These are phyloP conservation scores for Coecobrya sp. DNA, from an alignment of 2,888 invertebrate species.

Conservation along the genomic window DNA sequence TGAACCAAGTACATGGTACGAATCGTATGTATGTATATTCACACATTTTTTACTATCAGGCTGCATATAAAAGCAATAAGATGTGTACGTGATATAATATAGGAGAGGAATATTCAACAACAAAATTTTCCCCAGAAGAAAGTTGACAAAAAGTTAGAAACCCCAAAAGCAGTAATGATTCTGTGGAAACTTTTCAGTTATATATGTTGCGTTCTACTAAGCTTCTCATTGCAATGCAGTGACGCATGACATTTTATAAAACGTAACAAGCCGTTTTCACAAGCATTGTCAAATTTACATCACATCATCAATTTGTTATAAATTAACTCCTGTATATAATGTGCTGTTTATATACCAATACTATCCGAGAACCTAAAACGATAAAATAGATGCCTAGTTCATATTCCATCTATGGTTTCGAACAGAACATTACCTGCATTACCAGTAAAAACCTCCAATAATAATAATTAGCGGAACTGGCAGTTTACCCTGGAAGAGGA, in stretches of 20 bases:
- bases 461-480: constrained; percentile 83
- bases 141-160: constrained; percentile 15
- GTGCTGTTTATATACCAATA: too few relatives aligned
- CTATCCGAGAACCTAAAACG: too few relatives aligned
- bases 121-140: background rate
- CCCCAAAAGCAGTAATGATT: background rate
- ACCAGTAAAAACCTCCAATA: constrained; percentile 71
- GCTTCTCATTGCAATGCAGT: background rate
- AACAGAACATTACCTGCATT: background rate
- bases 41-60: too few relatives aligned
- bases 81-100: background rate
- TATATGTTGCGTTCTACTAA: background rate
- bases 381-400: too few relatives aligned
- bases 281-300: too few relatives aligned
- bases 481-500: constrained; percentile 84
- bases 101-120: too few relatives aligned
- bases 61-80: constrained; percentile 16
- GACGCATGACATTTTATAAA: too few relatives aligned
- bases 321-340: too few relatives aligned
- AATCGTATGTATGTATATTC: background rate
- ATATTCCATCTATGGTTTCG: too few relatives aligned
- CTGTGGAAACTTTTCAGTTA: background rate
- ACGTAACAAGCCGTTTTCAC: too few relatives aligned
- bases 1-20: constrained; percentile 33
- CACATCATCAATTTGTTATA: too few relatives aligned